Evolutionary conservation across 2,888 invertebrate species (phyloP).

Genomic region (Buathra laborator): DNA sequence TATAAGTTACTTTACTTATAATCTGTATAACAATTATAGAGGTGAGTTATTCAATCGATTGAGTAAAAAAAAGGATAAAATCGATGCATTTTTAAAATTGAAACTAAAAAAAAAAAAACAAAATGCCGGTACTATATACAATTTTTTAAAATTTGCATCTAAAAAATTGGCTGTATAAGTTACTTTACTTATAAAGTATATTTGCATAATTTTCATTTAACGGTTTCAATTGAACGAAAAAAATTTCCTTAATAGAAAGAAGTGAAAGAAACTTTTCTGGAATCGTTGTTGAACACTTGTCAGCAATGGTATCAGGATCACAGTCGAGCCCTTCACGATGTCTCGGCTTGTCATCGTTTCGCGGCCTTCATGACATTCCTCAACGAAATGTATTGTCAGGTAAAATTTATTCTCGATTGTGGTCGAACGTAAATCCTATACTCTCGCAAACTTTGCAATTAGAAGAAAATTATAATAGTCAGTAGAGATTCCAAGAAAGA

Average conservation of each 20-base stretch:
- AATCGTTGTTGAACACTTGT: slow-evolving; percentile 95
- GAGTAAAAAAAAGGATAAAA: not conserved
- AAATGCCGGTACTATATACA: no score
- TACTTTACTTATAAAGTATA: no score
- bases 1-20: no score
- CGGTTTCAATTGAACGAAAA: slow-evolving; percentile 1
- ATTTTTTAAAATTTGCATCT: no score
- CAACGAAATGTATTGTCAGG: slow-evolving; percentile 95
- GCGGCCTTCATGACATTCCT: slow-evolving; percentile 95
- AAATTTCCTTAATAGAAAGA: slow-evolving; percentile 87
- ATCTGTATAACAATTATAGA: slow-evolving; percentile 88
- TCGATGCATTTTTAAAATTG: not conserved
- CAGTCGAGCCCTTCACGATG: slow-evolving; percentile 87
- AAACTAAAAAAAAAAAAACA: not conserved
- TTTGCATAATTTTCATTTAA: no score
- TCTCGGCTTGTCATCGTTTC: slow-evolving; percentile 78
- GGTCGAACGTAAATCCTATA: not conserved
- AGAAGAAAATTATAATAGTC: not conserved
- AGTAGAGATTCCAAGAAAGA: not conserved
- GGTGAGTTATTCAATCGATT: not conserved
- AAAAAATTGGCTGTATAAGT: no score
- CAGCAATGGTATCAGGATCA: slow-evolving; percentile 96
- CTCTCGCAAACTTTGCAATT: not conserved
- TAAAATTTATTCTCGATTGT: slow-evolving; percentile 70
- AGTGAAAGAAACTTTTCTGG: slow-evolving; percentile 94